phyloP scores from a whole-genome alignment of 1,140 invertebrate species.

The Drosophila nebulosa region DNA sequence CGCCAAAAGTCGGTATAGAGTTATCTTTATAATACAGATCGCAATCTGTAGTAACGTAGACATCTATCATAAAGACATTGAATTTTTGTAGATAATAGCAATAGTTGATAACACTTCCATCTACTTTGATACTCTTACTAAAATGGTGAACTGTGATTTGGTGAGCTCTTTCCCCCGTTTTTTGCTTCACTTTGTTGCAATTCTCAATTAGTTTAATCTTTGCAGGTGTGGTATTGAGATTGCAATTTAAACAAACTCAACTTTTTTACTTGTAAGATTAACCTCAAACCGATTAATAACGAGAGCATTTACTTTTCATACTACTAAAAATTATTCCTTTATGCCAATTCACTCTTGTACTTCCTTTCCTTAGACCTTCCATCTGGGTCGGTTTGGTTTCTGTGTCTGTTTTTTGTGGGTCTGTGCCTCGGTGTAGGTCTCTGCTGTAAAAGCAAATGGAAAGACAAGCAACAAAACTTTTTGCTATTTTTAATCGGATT shows the following conservation, averaged over 20 bases:
- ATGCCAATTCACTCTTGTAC: neutral
- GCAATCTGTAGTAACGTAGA: neutral
- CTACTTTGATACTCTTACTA: too few species aligned
- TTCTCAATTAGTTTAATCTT: too few species aligned
- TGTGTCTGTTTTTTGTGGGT: neutral
- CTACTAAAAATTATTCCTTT: neutral
- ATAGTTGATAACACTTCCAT: too few species aligned
- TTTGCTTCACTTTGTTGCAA: too few species aligned
- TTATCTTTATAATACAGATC: neutral
- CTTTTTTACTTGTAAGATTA: too few species aligned
- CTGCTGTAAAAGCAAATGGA: conserved; percentile 44
- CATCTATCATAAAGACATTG: neutral
- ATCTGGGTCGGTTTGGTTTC: neutral
- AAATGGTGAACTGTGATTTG: too few species aligned
- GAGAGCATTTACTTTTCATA: neutral
- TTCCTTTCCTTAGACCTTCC: neutral
- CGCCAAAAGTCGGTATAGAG: neutral
- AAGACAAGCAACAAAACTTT: conserved; percentile 41
- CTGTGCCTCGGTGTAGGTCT: neutral
- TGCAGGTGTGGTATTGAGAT: too few species aligned
- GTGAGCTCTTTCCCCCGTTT: too few species aligned
- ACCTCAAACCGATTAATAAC: too few species aligned
- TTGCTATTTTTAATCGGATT: conserved; percentile 77
- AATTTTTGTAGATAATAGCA: neutral
- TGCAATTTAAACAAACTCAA: too few species aligned